Evolutionary conservation across 2,113 vertebrate genomes (phyloP).

Genomic region (Stomatorhinus ivindoensis): DNA sequence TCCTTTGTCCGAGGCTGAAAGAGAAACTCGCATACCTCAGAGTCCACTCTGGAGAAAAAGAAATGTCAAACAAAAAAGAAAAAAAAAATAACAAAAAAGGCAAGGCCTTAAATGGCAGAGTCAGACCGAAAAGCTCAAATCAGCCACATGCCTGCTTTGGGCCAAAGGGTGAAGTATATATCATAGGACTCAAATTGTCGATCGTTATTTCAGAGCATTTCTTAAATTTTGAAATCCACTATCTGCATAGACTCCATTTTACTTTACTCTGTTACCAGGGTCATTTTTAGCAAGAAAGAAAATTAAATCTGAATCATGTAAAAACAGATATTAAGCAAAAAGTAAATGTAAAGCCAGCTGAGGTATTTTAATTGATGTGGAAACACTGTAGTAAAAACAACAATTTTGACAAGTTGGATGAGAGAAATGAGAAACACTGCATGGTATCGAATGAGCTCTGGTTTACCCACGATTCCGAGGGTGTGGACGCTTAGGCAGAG

Average conservation of each 20-base stretch:
- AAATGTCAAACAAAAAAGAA: too few species aligned
- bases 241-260: neutral
- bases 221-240: neutral
- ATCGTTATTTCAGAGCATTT: neutral
- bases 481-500: neutral
- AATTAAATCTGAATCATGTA: neutral
- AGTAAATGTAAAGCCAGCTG: neutral
- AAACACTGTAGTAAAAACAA: neutral
- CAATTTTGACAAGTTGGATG: neutral
- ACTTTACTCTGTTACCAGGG: neutral
- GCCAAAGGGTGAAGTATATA: neutral
- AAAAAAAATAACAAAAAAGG: neutral
- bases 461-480: neutral
- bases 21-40: neutral
- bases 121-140: neutral
- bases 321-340: neutral
- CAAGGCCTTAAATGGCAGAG: neutral
- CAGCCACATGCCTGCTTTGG: neutral
- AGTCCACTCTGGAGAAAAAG: neutral
- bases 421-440: neutral
- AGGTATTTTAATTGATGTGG: neutral
- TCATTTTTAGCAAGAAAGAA: neutral
- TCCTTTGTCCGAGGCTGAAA: slow-evolving; percentile 9
- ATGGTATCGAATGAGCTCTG: neutral
- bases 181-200: neutral